These are phyloP conservation scores for Elgonia sp. DNA, from an alignment of 2,888 invertebrate species.

Conservation along the genomic window DNA sequence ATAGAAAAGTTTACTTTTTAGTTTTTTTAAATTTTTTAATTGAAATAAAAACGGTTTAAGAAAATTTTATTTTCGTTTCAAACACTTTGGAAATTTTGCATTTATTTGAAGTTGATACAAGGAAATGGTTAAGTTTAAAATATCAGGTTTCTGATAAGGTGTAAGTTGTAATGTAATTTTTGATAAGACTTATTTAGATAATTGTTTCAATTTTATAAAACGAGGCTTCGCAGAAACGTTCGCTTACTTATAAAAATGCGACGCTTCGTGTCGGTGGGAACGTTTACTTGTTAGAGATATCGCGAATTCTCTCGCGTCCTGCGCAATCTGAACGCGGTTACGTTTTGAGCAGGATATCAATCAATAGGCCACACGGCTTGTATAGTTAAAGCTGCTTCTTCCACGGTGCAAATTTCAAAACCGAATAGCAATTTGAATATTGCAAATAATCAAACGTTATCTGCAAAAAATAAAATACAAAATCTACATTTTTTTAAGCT, in stretches of 20 bases:
- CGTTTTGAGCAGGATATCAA: conserved; percentile 70
- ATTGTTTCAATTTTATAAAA: not conserved
- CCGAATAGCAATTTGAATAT: not conserved
- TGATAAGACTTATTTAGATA: conserved; percentile 3
- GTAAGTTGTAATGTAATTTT: not conserved
- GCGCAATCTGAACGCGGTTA: conserved; percentile 72
- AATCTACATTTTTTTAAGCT: too few species aligned
- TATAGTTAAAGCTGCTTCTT: conserved; percentile 40
- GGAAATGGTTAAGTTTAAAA: too few species aligned
- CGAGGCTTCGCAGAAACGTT: not conserved
- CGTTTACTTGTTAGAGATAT: conserved; percentile 34
- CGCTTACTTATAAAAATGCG: conserved; percentile 6
- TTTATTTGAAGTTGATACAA: too few species aligned
- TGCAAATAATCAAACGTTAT: not conserved
- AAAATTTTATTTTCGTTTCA: too few species aligned
- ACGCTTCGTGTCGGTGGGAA: not conserved
- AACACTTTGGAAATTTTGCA: not conserved
- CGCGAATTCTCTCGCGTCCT: conserved; percentile 67
- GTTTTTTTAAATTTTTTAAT: too few species aligned
- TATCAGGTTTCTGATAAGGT: not conserved
- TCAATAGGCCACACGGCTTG: conserved; percentile 64
- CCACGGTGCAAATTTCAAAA: conserved; percentile 11
- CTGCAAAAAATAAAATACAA: too few species aligned
- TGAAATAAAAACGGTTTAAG: too few species aligned
- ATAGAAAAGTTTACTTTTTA: too few species aligned